Evolutionary conservation across 2,888 invertebrate genomes (phyloP).

Genomic region (Cyclophora albipunctata): DNA sequence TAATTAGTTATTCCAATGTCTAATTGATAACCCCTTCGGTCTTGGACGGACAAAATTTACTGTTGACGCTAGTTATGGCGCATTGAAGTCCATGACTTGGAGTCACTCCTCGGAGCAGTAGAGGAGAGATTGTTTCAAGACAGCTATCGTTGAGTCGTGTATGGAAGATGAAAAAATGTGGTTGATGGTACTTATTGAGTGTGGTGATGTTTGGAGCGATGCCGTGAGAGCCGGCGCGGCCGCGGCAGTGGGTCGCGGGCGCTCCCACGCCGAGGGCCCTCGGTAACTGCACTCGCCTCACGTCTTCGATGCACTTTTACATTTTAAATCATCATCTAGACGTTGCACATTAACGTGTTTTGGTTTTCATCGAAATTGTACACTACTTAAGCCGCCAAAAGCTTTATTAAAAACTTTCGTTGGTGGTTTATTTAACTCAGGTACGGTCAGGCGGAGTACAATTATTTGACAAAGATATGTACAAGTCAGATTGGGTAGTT

Average conservation of each 20-base stretch:
- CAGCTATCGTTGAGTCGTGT: too few relatives aligned
- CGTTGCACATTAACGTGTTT: conserved; percentile 4
- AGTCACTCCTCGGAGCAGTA: too few relatives aligned
- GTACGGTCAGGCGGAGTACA: too few relatives aligned
- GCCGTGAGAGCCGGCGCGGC: conserved; percentile 25
- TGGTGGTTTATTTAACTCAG: too few relatives aligned
- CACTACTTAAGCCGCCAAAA: too few relatives aligned
- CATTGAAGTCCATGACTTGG: neutral
- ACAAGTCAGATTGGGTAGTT: too few relatives aligned
- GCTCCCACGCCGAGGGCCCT: conserved; percentile 28
- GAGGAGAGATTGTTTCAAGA: too few relatives aligned
- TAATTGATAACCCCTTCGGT: neutral
- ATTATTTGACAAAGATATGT: too few relatives aligned
- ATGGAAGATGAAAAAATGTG: too few relatives aligned
- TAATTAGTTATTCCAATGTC: neutral
- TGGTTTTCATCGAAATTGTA: too few relatives aligned
- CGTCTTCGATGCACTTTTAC: conserved; percentile 26
- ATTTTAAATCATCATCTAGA: conserved; percentile 16
- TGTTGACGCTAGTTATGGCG: neutral
- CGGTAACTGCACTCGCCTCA: conserved; percentile 10
- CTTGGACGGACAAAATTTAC: neutral
- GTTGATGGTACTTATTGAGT: too few relatives aligned
- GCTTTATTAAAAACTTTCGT: too few relatives aligned
- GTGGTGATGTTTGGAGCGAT: conserved; percentile 12
- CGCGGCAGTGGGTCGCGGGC: conserved; percentile 25